Base-by-base conservation (phyloP, 1,140 invertebrate genomes). In the Acromyrmex heyeri region DNA sequence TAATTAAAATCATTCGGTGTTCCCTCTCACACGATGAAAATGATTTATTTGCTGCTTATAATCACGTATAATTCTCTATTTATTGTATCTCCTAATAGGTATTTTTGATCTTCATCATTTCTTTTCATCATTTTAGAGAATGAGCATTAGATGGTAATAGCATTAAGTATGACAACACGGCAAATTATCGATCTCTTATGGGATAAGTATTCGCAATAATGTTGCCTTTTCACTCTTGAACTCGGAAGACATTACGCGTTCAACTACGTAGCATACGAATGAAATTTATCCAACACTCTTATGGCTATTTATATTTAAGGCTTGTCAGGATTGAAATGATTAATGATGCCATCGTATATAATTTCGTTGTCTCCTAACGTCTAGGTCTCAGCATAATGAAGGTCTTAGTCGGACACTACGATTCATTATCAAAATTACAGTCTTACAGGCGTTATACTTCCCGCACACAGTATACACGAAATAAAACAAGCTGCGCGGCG, bases 381-480 rank as follows among this genome's bases (percentile, higher is more conserved):
- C 77, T 62, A 62, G 8, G 48, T 62, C 77, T 50, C 30, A 14
- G 48, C 65, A 62, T 86, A 86, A 87, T 87, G 69, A 70, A 85
- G 50, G 79, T 34, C 67, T 79, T 87, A 73, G 82, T 44, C 69
- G n/a, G 18, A 16, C 61, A 27, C 55, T 24, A 76, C 48, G 70
- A 87, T 87, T 87, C 86, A 87, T 87, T 87, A 87, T 85, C 79
- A 67, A 67, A 87, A 87, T 87, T 87, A 87, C 65, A 85, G 73
- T 77, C 73, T 85, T 85, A 85, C n/a, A 62, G 30, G 30, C 82
- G 72, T 77, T 78, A 44, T 65, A 34, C 67, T 61, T 34, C n/a
- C 27, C 55, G 48, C 48, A 21, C 73, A 78, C 53, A 78, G 6
- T 64, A 85, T 64, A 85, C 34, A 48, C 21, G 61, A 85, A 78